Evolutionary conservation across 1,140 invertebrate genomes (phyloP).

Genomic region (Venustaconcha ellipsiformis): DNA sequence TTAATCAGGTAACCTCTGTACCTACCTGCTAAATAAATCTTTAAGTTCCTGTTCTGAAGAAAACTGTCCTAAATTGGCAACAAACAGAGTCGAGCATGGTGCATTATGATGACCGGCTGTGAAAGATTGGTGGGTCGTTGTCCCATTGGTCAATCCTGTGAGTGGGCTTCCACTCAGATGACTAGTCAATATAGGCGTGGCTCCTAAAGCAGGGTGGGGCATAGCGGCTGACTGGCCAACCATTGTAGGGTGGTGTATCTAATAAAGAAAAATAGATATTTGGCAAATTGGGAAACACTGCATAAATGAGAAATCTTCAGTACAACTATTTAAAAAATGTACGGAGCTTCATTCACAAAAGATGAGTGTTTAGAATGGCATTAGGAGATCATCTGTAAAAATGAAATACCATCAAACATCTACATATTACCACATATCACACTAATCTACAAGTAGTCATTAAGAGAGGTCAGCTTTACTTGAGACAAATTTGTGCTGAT

Average conservation of each 20-base stretch:
- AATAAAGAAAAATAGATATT: background rate
- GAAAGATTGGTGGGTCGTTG: conserved; percentile 71
- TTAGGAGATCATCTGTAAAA: no score
- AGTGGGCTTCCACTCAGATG: conserved; percentile 68
- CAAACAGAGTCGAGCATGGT: conserved; percentile 97
- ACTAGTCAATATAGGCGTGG: conserved; percentile 63
- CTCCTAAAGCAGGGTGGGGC: conserved; percentile 61
- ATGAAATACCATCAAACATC: no score
- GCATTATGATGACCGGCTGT: conserved; percentile 64
- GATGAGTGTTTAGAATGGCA: no score
- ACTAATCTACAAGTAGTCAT: no score
- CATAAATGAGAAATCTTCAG: no score
- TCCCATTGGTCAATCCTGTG: conserved; percentile 41
- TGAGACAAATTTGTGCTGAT: no score
- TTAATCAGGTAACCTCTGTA: background rate
- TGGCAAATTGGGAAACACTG: no score
- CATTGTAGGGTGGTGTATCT: conserved; percentile 27
- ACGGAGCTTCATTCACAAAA: no score
- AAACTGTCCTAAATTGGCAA: conserved; percentile 94
- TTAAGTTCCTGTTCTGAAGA: conserved; percentile 97
- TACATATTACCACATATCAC: no score
- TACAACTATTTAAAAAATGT: no score
- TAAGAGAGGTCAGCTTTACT: no score
- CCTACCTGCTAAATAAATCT: conserved; percentile 96
- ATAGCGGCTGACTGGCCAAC: conserved; percentile 63